Percentiles rank a stretch among this genome's conserved stretches.
phyloP scores from a whole-genome alignment of 35 echinoderm and acorn worm genomes.

The Lytechinus variegatus region DNA sequence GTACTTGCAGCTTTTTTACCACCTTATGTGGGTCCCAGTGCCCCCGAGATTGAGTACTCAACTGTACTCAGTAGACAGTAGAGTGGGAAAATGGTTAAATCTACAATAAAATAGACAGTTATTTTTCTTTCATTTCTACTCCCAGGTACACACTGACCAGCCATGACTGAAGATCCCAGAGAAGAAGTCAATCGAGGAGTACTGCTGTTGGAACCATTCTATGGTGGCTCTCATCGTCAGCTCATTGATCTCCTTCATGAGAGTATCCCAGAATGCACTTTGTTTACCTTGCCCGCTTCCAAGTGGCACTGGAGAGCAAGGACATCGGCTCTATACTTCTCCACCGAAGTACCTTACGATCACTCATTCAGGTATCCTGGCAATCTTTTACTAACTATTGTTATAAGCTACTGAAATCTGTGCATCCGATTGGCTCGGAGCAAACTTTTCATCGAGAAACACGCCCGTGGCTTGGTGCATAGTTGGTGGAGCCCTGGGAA shows the following conservation, averaged over 20 bases:
- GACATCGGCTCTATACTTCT: conserved; percentile 89
- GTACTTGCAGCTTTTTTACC: too few relatives aligned
- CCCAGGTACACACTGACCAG: neutral
- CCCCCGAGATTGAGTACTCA: too few relatives aligned
- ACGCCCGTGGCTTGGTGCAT: too few relatives aligned
- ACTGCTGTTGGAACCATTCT: conserved; percentile 90
- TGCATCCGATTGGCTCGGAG: too few relatives aligned
- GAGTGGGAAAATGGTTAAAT: too few relatives aligned
- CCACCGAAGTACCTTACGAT: conserved; percentile 67
- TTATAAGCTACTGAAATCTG: too few relatives aligned
- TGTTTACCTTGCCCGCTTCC: conserved; percentile 81
- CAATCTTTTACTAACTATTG: too few relatives aligned
- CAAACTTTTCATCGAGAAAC: too few relatives aligned
- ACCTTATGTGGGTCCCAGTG: too few relatives aligned
- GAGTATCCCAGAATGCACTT: conserved; percentile 40
- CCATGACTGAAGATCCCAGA: neutral
- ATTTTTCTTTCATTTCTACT: neutral
- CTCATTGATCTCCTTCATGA: conserved; percentile 72
- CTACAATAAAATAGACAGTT: neutral
- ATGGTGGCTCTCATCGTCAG: conserved; percentile 83
- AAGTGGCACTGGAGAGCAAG: conserved; percentile 99
- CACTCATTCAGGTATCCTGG: conserved; percentile 53
- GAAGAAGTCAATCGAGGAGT: neutral
- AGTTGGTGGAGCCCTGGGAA: too few relatives aligned
- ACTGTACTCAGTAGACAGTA: too few relatives aligned